These are phyloP conservation scores for Rhagoletis zephyria DNA, from an alignment of 1,140 invertebrate species.

Conservation along the genomic window DNA sequence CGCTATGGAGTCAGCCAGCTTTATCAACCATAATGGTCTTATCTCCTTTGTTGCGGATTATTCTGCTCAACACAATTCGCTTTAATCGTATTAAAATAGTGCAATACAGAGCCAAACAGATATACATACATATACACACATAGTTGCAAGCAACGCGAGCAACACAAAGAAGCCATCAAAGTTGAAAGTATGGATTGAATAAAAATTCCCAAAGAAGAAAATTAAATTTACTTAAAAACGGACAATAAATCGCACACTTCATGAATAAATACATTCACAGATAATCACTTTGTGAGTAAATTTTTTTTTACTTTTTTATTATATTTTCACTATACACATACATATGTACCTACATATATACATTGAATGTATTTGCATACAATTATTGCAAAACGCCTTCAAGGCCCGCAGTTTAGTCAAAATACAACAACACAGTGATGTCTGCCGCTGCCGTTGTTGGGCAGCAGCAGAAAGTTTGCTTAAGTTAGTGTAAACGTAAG, in stretches of 20 bases:
- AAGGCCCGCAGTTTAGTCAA: not conserved
- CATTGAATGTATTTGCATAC: not conserved
- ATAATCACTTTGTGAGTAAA: slow-evolving; percentile 40
- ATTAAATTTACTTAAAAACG: not conserved
- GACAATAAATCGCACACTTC: not conserved
- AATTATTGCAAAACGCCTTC: not conserved
- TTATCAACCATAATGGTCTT: not conserved
- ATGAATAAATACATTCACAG: not conserved
- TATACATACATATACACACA: not conserved
- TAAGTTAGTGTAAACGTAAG: not conserved
- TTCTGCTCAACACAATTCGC: not conserved
- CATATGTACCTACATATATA: no score
- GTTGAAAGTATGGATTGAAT: not conserved
- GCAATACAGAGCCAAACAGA: not conserved
- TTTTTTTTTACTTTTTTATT: not conserved
- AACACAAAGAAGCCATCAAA: slow-evolving; percentile 8
- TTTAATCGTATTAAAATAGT: not conserved
- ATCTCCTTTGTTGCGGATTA: not conserved
- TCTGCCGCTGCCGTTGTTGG: not conserved
- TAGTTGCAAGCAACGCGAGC: not conserved
- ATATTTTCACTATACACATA: not conserved
- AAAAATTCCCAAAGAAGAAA: not conserved
- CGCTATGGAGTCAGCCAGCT: not conserved
- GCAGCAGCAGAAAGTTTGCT: not conserved
- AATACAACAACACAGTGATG: not conserved